Percentiles rank a stretch among this genome's conserved stretches.
These are phyloP conservation scores for Papilio protenor DNA, from an alignment of 2,888 invertebrate genomes.

Conservation along the genomic window DNA sequence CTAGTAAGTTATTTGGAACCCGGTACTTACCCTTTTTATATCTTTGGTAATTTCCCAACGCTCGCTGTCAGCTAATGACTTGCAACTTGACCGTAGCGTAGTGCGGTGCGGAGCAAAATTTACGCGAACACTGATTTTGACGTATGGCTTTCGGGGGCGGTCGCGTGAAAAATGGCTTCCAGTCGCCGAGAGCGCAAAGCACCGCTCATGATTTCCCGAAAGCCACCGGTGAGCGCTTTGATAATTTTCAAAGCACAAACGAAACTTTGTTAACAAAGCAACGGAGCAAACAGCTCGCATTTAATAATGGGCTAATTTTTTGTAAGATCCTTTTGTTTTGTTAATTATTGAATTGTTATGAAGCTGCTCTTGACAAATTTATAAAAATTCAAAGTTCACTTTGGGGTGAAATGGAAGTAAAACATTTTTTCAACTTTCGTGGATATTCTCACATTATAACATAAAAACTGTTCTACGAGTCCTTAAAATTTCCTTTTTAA, in stretches of 20 bases:
- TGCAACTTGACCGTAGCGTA: slow-evolving; percentile 51
- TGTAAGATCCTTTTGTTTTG: background rate
- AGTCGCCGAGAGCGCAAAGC: slow-evolving; percentile 42
- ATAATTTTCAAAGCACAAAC: slow-evolving; percentile 33
- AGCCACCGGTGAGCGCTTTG: slow-evolving; percentile 15
- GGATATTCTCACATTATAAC: background rate
- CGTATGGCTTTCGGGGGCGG: slow-evolving; percentile 71
- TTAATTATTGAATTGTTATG: background rate
- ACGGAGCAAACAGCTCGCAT: slow-evolving; percentile 1
- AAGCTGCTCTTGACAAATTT: background rate
- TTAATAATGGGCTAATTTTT: slow-evolving; percentile 9
- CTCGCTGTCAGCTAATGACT: slow-evolving; percentile 44
- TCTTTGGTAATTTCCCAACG: background rate
- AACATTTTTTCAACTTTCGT: no score
- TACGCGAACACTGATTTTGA: slow-evolving; percentile 79
- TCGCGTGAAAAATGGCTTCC: slow-evolving; percentile 69
- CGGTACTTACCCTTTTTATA: background rate
- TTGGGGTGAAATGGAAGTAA: background rate
- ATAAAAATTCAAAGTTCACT: background rate
- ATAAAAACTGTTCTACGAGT: background rate
- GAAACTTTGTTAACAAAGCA: slow-evolving; percentile 25
- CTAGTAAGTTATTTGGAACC: no score
- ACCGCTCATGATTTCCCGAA: slow-evolving; percentile 18
- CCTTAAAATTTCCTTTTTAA: no score
- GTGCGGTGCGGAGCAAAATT: slow-evolving; percentile 66